Base-by-base conservation (phyloP, 1,140 invertebrate species). In the Anthonomus grandis region DNA sequence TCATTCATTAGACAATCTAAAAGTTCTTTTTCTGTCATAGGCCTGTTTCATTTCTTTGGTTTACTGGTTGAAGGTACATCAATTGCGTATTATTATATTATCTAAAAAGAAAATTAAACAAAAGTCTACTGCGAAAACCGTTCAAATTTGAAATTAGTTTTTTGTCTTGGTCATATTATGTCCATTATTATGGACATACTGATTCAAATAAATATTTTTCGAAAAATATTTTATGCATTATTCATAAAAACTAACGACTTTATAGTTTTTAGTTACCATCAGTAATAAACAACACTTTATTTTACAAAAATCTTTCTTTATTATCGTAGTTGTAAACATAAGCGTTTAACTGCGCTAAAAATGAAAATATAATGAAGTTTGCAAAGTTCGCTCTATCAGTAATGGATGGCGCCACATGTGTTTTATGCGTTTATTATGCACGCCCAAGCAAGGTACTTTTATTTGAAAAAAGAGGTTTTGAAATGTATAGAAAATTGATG, bases 21-120 rank as follows among this genome's bases (percentile, higher is more conserved):
- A 41, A 44, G 34, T 52, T 41, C 34, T 18, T 41, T 25, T 17
- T 42, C 34, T 17, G 50, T 42, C 13, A 39, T 15, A 39, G 37
- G 37, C 5, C 37, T 9, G 10, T 9, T 15, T 15, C 37, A 39
- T 39, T 49, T 19, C 21, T 27, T 37, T 49, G n/a, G n/a, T n/a
- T n/a, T n/a, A n/a, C n/a, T n/a, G n/a, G n/a, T n/a, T n/a, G n/a
- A n/a, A n/a, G n/a, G n/a, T n/a, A n/a, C n/a, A n/a, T n/a, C n/a
- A n/a, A n/a, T n/a, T n/a, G n/a, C n/a, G n/a, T n/a, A n/a, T n/a
- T n/a, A n/a, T n/a, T n/a, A n/a, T n/a, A n/a, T n/a, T n/a, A n/a
- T n/a, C n/a, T n/a, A n/a, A n/a, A n/a, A n/a, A n/a, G n/a, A n/a
- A n/a, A n/a, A n/a, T n/a, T n/a, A n/a, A n/a, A n/a, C n/a, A 3